Evolutionary conservation across 92 coral and sea anemone species (phyloP).

Genomic region (Palythoa caribaeorum): DNA sequence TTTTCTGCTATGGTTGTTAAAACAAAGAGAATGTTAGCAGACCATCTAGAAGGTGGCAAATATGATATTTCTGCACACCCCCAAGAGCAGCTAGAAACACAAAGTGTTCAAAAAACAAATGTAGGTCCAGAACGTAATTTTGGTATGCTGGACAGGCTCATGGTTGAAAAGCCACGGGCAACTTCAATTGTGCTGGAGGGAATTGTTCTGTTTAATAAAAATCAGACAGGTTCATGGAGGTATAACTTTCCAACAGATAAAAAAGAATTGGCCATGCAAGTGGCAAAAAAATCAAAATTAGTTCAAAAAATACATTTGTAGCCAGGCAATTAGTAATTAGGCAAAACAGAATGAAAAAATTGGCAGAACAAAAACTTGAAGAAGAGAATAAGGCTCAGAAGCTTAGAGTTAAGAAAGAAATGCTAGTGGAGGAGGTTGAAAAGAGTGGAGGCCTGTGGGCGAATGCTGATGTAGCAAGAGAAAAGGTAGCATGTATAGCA

Average conservation of each 20-base stretch:
- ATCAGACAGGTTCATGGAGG: slow-evolving; percentile 32
- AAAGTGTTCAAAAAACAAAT: slow-evolving; percentile 32
- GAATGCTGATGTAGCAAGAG: slow-evolving; percentile 6
- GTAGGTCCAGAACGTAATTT: slow-evolving; percentile 52
- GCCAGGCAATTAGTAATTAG: slow-evolving; percentile 31
- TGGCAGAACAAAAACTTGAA: slow-evolving; percentile 22
- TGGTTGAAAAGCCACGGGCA: slow-evolving; percentile 36
- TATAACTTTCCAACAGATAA: slow-evolving; percentile 36
- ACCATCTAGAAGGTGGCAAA: slow-evolving; percentile 60
- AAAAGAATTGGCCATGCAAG: slow-evolving; percentile 38
- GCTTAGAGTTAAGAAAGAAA: slow-evolving; percentile 48
- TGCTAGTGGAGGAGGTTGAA: slow-evolving; percentile 53
- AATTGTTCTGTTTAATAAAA: slow-evolving; percentile 48
- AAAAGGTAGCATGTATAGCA: slow-evolving; percentile 16
- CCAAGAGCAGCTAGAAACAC: slow-evolving; percentile 11
- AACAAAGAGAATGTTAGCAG: slow-evolving; percentile 48
- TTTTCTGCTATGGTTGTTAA: slow-evolving; percentile 55
- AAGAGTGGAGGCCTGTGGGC: slow-evolving; percentile 37
- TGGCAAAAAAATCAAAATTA: slow-evolving; percentile 34
- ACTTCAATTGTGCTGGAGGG: slow-evolving; percentile 50
- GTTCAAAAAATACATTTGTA: slow-evolving; percentile 35
- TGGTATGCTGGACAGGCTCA: slow-evolving; percentile 50
- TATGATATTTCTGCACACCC: background rate
- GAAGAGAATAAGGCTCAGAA: slow-evolving; percentile 38
- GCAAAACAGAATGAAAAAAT: slow-evolving; percentile 42